Evolutionary conservation across 1,140 invertebrate genomes (phyloP).

Genomic region (Zaprionus camerounensis): DNA sequence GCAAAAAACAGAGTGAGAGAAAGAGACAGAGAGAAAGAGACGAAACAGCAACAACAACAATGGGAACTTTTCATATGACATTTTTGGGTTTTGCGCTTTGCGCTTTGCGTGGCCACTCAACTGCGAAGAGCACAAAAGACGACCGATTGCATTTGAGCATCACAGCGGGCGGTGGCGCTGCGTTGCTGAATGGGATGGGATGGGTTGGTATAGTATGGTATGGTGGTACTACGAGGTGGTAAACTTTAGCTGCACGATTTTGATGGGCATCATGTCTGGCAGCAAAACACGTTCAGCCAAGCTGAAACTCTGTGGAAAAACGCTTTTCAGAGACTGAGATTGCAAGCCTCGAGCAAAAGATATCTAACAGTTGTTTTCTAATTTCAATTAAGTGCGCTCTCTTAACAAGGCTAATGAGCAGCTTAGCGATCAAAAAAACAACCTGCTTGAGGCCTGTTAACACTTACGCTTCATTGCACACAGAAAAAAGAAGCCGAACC

Average conservation of each 20-base stretch:
- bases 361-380: slow-evolving; percentile 26
- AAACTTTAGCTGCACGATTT: slow-evolving; percentile 64
- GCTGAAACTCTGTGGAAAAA: slow-evolving; percentile 64
- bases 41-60: slow-evolving; percentile 18
- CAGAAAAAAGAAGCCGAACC: neutral
- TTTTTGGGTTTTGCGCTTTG: slow-evolving; percentile 78
- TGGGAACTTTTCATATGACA: slow-evolving; percentile 73
- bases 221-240: slow-evolving; percentile 7
- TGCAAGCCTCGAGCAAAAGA: slow-evolving; percentile 16
- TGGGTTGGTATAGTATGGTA: too few relatives aligned
- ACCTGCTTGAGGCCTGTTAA: slow-evolving; percentile 16
- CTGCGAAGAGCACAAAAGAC: slow-evolving; percentile 80
- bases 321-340: slow-evolving; percentile 32
- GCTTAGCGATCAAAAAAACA: slow-evolving; percentile 22
- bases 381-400: slow-evolving; percentile 56
- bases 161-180: slow-evolving; percentile 23
- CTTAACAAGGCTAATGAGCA: slow-evolving; percentile 56
- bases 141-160: slow-evolving; percentile 64
- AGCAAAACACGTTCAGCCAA: slow-evolving; percentile 63
- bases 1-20: slow-evolving; percentile 33
- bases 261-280: slow-evolving; percentile 59
- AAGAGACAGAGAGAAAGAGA: slow-evolving; percentile 14
- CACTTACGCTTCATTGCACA: slow-evolving; percentile 48
- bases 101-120: slow-evolving; percentile 83
- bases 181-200: neutral